A percentile compares a stretch with the other conserved stretches of the same genome.
These are phyloP conservation scores for Melieria picta DNA, from an alignment of 2,888 invertebrate species.

Conservation along the genomic window DNA sequence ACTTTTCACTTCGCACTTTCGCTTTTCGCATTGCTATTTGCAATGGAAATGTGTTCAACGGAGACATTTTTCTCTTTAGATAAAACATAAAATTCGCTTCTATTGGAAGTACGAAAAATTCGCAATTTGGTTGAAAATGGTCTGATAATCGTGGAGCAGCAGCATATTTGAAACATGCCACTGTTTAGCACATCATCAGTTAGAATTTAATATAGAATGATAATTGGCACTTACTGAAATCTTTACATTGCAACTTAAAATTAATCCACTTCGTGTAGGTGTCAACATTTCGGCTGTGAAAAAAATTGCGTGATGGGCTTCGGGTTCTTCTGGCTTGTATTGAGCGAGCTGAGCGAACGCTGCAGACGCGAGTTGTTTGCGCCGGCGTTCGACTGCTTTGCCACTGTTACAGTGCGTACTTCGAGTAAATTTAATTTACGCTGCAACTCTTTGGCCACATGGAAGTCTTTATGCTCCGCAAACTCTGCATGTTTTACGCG, in stretches of 20 bases:
- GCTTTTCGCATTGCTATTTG: background rate
- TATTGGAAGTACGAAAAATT: no score
- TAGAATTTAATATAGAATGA: background rate
- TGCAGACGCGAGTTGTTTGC: background rate
- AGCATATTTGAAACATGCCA: no score
- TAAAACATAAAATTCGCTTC: no score
- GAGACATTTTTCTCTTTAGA: no score
- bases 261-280: background rate
- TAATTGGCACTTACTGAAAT: background rate
- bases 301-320: slow-evolving; percentile 56
- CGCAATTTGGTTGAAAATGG: no score
- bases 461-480: slow-evolving; percentile 84
- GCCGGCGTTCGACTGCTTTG: slow-evolving; percentile 41
- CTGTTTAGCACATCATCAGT: no score
- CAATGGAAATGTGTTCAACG: no score
- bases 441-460: slow-evolving; percentile 81
- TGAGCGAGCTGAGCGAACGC: background rate
- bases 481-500: slow-evolving; percentile 72
- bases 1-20: no score
- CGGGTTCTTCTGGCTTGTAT: slow-evolving; percentile 12
- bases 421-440: slow-evolving; percentile 56
- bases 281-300: slow-evolving; percentile 46
- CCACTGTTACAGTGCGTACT: slow-evolving; percentile 47
- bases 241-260: background rate
- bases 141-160: no score